Evolutionary conservation across 2,888 invertebrate genomes (phyloP), one percentile per base, ranked within the genome.

Genomic region (Galerucella nymphaeae): DNA sequence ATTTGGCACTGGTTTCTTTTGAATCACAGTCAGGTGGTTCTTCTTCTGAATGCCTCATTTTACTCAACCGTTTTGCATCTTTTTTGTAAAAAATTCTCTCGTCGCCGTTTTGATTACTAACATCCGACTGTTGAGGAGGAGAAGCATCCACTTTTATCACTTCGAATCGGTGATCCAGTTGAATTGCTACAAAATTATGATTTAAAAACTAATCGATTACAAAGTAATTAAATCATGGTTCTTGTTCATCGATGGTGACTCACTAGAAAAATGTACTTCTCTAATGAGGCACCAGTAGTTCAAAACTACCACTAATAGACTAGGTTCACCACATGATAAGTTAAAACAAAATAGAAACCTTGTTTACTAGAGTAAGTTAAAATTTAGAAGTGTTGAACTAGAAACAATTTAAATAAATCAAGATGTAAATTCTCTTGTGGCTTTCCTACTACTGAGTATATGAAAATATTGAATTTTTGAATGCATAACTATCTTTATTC

Each of bases 131-230:
- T 23, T 23, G 23, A 5, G 58, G 14, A 1, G 23, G 23, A 11
- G 58, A 30, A 13, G 13, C 20, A 4, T 38, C 61, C 8, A 42
- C 61, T 16, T 62, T 42, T 41, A 62, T 62, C 16, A 42, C 38
- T 42, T 62, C 61, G 30, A 62, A 42, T 16, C 61, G 14, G 18
- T 62, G 9, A 62, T 62, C 42, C 10, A 6, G 38, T n/a, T 38
- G 8, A 16, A 62, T 62, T 13, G 13, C 61, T 62, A 42, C 10
- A 58, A 58, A 30, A 13, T 30, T 2, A 30, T 42, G 18, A 18
- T 16, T 16, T 58, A 30, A 30, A 30, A 58, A 50, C 2, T n/a
- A 48, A n/a, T n/a, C 5, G n/a, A 48, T 48, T 48, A n/a, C 6
- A 14, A 23, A 23, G 23, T 23, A 23, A 23, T 1, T 23, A 23